These are phyloP conservation scores for Halictus ligatus DNA, from an alignment of 2,888 invertebrate species.

Conservation along the genomic window DNA sequence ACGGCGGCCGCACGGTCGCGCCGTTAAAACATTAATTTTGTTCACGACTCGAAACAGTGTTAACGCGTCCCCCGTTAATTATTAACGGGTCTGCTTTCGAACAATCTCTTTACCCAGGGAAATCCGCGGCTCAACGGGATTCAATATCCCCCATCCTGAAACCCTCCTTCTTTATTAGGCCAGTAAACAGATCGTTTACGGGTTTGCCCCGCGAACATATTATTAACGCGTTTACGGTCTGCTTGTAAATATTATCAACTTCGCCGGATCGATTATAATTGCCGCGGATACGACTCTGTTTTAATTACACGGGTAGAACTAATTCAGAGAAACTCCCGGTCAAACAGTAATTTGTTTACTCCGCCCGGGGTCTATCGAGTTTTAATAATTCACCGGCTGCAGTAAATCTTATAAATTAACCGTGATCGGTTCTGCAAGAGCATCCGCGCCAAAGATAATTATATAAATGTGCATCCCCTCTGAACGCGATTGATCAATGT, in stretches of 20 bases:
- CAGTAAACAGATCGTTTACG: conserved; percentile 29
- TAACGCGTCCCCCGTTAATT: conserved; percentile 47
- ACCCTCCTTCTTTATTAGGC: conserved; percentile 41
- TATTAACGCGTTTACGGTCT: neutral
- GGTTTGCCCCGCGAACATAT: conserved; percentile 17
- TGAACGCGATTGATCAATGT: neutral
- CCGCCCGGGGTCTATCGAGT: neutral
- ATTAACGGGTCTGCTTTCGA: conserved; percentile 45
- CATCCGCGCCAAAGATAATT: neutral
- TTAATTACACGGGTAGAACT: neutral
- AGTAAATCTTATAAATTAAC: neutral
- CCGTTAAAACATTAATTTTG: conserved; percentile 53
- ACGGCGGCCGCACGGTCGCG: neutral
- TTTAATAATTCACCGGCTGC: neutral
- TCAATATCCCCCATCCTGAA: conserved; percentile 36
- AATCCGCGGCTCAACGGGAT: conserved; percentile 30
- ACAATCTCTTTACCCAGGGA: conserved; percentile 27
- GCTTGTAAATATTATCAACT: conserved; percentile 14
- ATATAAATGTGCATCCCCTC: neutral
- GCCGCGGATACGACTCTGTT: neutral
- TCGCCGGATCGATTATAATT: neutral
- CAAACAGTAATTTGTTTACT: neutral
- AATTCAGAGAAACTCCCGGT: neutral
- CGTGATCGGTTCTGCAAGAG: neutral
- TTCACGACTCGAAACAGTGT: conserved; percentile 44